Evolutionary conservation across 30 jellyfish, hydroid and myxozoan species (phyloP).

Genomic region (Turritopsis dohrnii): DNA sequence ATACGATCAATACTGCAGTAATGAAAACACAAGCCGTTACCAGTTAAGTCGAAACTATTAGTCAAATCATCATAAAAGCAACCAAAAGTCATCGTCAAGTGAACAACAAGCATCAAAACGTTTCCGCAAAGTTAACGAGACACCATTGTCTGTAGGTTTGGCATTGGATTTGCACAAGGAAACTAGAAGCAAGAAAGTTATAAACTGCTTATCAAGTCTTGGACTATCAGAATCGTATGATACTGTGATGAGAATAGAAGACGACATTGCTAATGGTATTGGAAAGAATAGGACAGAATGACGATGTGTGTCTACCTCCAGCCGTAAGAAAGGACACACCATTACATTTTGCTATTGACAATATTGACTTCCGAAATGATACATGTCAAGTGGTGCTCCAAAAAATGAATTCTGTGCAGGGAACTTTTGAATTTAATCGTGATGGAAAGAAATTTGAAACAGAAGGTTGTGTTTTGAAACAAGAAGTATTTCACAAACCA

Average conservation of each 20-base stretch:
- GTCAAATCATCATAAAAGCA: conserved; percentile 31
- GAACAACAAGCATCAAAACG: conserved; percentile 18
- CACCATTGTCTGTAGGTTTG: conserved; percentile 34
- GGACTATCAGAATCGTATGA: conserved; percentile 36
- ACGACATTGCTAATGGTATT: conserved; percentile 24
- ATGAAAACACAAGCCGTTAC: neutral
- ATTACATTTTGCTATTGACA: too few species aligned
- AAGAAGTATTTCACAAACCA: too few species aligned
- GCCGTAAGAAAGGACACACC: too few species aligned
- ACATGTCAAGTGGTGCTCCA: too few species aligned
- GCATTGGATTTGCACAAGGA: conserved; percentile 28
- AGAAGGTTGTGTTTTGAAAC: too few species aligned
- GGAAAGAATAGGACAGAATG: too few species aligned
- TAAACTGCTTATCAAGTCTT: conserved; percentile 21
- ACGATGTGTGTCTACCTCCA: too few species aligned
- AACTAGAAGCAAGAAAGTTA: conserved; percentile 25
- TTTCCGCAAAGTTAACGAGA: neutral
- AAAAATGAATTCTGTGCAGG: too few species aligned
- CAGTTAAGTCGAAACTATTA: conserved; percentile 6
- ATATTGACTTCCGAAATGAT: too few species aligned
- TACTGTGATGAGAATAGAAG: conserved; percentile 18
- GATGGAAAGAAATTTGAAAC: too few species aligned
- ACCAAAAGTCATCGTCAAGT: too few species aligned
- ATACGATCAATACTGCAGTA: neutral
- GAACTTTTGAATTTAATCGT: too few species aligned